Percentiles rank a stretch among this genome's conserved stretches.
These are phyloP conservation scores for Nipponia nippon DNA, from an alignment of 2,113 vertebrate genomes.

Conservation along the genomic window DNA sequence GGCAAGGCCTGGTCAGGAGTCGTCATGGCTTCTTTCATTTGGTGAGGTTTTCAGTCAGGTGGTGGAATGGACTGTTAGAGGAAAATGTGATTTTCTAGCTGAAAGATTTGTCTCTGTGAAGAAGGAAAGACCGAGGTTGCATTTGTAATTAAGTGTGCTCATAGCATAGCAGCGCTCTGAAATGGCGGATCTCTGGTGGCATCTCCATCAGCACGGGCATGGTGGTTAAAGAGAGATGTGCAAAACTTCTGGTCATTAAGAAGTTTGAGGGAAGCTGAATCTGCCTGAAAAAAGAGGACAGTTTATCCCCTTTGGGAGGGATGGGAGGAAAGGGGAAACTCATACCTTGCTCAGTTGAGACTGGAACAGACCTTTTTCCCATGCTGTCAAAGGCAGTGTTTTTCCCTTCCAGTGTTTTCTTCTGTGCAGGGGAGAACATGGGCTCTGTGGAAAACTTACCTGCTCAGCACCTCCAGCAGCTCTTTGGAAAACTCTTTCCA, in stretches of 20 bases:
- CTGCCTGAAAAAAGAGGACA: neutral
- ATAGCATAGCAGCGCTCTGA: neutral
- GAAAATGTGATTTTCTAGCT: neutral
- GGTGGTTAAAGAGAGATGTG: neutral
- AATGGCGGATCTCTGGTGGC: neutral
- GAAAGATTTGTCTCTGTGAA: neutral
- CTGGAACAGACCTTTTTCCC: neutral
- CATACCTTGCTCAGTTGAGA: neutral
- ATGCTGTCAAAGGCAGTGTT: neutral
- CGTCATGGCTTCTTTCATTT: neutral
- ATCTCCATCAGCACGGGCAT: neutral
- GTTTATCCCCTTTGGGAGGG: neutral
- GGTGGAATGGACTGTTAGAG: neutral
- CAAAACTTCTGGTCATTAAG: neutral
- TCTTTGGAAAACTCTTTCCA: neutral
- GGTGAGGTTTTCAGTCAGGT: neutral
- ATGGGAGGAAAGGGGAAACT: neutral
- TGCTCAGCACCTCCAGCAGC: neutral
- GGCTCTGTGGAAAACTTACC: neutral
- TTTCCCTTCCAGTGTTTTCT: neutral
- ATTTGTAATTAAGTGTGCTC: neutral
- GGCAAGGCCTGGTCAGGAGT: neutral
- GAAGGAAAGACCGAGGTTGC: accelerated
- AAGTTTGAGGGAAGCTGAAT: neutral
- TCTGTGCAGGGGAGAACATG: neutral